These are phyloP conservation scores for Brienomyrus longianalis DNA, from an alignment of 2,113 vertebrate species.

Conservation along the genomic window DNA sequence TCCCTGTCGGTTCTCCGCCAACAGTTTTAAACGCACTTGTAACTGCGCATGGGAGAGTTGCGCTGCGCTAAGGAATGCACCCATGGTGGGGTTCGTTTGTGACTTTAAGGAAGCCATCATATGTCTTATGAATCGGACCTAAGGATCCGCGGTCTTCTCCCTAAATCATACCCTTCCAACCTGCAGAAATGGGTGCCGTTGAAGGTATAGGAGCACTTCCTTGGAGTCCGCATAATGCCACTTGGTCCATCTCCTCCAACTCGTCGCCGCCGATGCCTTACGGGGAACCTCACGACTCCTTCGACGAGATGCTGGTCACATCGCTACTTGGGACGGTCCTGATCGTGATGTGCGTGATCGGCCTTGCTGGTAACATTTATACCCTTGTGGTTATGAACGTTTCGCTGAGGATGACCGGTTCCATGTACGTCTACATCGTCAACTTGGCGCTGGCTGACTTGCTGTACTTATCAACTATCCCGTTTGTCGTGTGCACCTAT, in stretches of 20 bases:
- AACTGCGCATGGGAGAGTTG: neutral
- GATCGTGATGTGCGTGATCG: slow-evolving; percentile 37
- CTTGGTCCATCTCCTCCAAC: slow-evolving; percentile 17
- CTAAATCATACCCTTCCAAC: neutral
- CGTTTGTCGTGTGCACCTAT: slow-evolving; percentile 45
- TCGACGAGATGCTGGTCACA: slow-evolving; percentile 31
- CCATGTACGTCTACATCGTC: slow-evolving; percentile 43
- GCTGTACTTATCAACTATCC: slow-evolving; percentile 43
- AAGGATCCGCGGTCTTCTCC: neutral
- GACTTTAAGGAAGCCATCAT: neutral
- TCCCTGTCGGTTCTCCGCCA: neutral
- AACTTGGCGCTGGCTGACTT: slow-evolving; percentile 45
- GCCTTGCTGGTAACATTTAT: slow-evolving; percentile 41
- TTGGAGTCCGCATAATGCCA: slow-evolving; percentile 24
- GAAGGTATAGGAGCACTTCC: slow-evolving; percentile 5
- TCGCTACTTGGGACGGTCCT: slow-evolving; percentile 38
- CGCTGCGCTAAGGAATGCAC: neutral
- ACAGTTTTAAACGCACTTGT: neutral
- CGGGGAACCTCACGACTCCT: neutral
- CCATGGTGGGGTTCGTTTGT: neutral
- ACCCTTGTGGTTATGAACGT: slow-evolving; percentile 38
- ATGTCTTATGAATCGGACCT: neutral
- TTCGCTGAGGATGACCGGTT: slow-evolving; percentile 39
- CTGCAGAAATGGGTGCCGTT: slow-evolving; percentile 25
- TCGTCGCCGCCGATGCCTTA: slow-evolving; percentile 22